These are phyloP conservation scores for Mustela nigripes DNA, from an alignment of 2,113 vertebrate species.

Conservation along the genomic window DNA sequence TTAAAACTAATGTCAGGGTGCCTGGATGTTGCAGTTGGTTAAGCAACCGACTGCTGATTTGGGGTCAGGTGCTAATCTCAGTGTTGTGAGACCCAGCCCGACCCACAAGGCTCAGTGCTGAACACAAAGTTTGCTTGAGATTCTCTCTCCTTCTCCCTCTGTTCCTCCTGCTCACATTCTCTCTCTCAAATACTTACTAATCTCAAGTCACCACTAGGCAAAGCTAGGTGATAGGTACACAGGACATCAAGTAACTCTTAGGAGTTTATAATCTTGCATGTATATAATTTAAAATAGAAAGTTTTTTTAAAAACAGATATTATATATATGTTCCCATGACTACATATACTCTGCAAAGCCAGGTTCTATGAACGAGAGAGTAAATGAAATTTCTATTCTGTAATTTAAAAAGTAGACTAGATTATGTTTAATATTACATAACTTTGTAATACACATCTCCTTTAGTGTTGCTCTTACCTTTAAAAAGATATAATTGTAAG, in stretches of 20 bases:
- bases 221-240: not conserved
- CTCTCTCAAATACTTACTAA: not conserved
- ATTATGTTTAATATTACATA: not conserved
- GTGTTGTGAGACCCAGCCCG: not conserved
- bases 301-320: not conserved
- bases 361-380: not conserved
- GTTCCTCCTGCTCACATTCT: not conserved
- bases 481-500: not conserved
- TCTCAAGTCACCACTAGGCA: not conserved
- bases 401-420: not conserved
- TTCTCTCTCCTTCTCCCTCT: not conserved
- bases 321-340: not conserved
- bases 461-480: not conserved
- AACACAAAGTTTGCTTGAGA: not conserved
- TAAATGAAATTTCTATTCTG: not conserved
- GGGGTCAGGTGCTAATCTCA: not conserved
- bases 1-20: not conserved
- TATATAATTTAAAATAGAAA: constrained; percentile 2
- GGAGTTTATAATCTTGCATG: not conserved
- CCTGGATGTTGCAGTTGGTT: not conserved
- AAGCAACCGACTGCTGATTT: not conserved
- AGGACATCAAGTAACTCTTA: not conserved
- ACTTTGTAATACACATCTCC: not conserved
- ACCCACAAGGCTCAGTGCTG: not conserved
- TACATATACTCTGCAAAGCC: not conserved